Evolutionary conservation across 2,113 vertebrate genomes (phyloP), one percentile per base, ranked within the genome.

Genomic region (Psilopogon haemacephalus): DNA sequence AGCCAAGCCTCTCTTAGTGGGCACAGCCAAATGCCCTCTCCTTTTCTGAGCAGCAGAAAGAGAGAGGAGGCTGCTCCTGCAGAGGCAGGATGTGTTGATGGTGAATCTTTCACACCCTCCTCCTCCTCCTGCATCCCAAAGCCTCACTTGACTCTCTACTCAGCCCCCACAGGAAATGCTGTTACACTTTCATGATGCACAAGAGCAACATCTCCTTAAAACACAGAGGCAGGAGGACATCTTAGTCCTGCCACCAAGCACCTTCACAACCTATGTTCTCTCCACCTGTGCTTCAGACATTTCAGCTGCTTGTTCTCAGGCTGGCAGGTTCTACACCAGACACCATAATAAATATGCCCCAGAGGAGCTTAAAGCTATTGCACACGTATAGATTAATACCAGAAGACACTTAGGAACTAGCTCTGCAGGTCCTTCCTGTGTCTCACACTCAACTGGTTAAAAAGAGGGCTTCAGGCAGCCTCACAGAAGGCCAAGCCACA

Each of bases 61-160:
- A 46, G 46, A n/a, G n/a, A n/a, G n/a, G n/a, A 50, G 23, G 48
- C 12, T 50, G 38, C 50, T 37, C 15, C 15, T 1, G 1, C 24
- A 32, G 42, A 60, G 52, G 64, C n/a, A 35, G 5, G 0, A 4
- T 1, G 0, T 8, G 26, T 12, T 6, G 6, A 44, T 1, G 12
- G 12, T 3, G 48, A 64, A 23, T 9, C 7, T 24, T 40, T 4
- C 74, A 5, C 23, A 62, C 8, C 60, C 19, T 2, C 33, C 3
- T 2, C 11, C 50, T 42, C 8, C 6, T 19, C 10, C 11, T 0
- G 0, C 32, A 24, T 3, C 16, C 5, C 70, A 56, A 48, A 40
- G 48, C 65, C 40, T 8, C 20, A 0, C 23, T 12, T 1, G 8
- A 1, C 48, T 50, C 37, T 9, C 6, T 5, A 8, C 18, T 26